Base-by-base conservation (phyloP, 2,888 invertebrate species). In the Muscina levida region DNA sequence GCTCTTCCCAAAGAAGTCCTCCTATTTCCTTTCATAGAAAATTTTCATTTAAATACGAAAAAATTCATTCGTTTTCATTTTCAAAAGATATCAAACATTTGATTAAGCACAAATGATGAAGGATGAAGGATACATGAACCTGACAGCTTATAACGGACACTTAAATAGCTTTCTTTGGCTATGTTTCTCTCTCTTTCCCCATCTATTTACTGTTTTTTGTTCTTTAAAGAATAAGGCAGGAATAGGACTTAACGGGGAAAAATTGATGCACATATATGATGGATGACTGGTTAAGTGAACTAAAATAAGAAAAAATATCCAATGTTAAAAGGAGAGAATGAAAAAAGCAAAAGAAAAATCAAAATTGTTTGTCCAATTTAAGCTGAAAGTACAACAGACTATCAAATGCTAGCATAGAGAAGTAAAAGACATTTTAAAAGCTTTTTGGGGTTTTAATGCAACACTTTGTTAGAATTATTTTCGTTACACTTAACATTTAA, bases 101-200 rank as follows among this genome's bases (percentile, higher is more conserved):
- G 72, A 62, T 77, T 68, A 72, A 77, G 31, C 31, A 72, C 15
- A 53, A 72, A 72, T 77, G 77, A 77, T 68, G 53, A 77, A 67
- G 77, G 72, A 67, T 70, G 59, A 75, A 53, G 75, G 70, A 65
- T 72, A 59, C 53, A 62, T 72, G 62, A 77, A 77, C 31, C 72
- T 68, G 77, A 77, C 77, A 77, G 51, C 51, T 59, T 72, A 51
- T 72, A 51, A 62, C 22, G 62, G 31, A 72, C 70, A 53, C 62
- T 73, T 66, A 57, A 56, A 73, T 73, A 73, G 31, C 15, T 17
- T 37, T 57, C 26, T 66, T 57, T 56, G n/a, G n/a, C n/a, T n/a
- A n/a, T n/a, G n/a, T n/a, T n/a, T n/a, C n/a, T n/a, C n/a, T n/a
- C n/a, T n/a, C n/a, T n/a, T n/a, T n/a, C n/a, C n/a, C n/a, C n/a